These are phyloP conservation scores for Tyto alba DNA, from an alignment of 2,113 vertebrate genomes.

Conservation along the genomic window DNA sequence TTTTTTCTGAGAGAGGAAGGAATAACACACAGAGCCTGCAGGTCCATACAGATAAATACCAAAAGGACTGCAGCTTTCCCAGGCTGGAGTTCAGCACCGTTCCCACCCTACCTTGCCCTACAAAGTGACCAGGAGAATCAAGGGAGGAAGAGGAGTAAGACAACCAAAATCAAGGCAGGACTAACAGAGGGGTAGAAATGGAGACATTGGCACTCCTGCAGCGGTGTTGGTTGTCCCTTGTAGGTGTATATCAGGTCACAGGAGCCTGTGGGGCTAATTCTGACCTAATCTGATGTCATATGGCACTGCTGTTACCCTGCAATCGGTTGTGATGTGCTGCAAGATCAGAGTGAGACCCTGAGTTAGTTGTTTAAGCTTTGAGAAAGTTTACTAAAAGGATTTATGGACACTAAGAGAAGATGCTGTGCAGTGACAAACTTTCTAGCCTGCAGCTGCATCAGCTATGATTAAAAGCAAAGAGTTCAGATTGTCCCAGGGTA, in stretches of 20 bases:
- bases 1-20: not conserved
- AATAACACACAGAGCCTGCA: not conserved
- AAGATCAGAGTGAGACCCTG: not conserved
- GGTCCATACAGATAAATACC: not conserved
- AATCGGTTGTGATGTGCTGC: not conserved
- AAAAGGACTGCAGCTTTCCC: not conserved
- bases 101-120: accelerated
- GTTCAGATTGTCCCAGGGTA: not conserved
- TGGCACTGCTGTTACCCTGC: not conserved
- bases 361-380: not conserved
- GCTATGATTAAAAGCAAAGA: not conserved
- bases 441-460: not conserved
- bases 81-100: not conserved
- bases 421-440: not conserved
- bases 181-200: not conserved
- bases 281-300: not conserved
- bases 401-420: not conserved
- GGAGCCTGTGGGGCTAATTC: not conserved
- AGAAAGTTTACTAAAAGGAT: not conserved
- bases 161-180: not conserved
- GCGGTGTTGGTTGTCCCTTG: not conserved
- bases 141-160: not conserved
- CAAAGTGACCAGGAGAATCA: not conserved
- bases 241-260: not conserved
- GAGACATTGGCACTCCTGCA: not conserved